phyloP scores from a whole-genome alignment of 1,140 invertebrate genomes.

The Drosophila ogumai region DNA sequence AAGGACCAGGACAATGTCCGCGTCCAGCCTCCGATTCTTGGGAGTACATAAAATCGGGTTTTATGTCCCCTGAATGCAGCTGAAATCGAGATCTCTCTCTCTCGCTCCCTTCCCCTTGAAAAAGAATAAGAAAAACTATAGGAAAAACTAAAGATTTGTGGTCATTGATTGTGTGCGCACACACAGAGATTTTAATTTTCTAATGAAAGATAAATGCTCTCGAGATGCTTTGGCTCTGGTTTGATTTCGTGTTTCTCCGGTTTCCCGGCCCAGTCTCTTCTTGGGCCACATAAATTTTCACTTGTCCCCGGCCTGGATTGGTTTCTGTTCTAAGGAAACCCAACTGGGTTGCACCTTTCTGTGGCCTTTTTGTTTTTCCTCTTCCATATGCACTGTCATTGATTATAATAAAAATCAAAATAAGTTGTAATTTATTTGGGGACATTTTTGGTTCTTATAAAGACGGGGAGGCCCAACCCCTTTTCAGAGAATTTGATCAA shows the following conservation, averaged over 20 bases:
- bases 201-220: constrained; percentile 80
- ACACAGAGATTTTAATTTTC: constrained; percentile 80
- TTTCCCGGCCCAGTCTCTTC: constrained; percentile 13
- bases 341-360: constrained; percentile 63
- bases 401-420: constrained; percentile 75
- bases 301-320: constrained; percentile 51
- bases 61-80: constrained; percentile 48
- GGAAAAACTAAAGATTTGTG: constrained; percentile 71
- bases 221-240: constrained; percentile 41
- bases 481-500: constrained; percentile 47
- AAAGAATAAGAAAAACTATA: not conserved
- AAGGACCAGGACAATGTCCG: constrained; percentile 55
- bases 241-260: constrained; percentile 42
- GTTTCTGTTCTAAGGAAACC: constrained; percentile 57
- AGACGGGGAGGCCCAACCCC: constrained; percentile 9
- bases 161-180: constrained; percentile 74
- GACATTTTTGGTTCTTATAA: constrained; percentile 38
- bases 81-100: constrained; percentile 19
- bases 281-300: constrained; percentile 64
- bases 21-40: constrained; percentile 36
- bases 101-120: not conserved
- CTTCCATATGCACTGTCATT: constrained; percentile 49
- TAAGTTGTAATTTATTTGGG: constrained; percentile 70
- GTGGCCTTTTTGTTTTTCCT: constrained; percentile 13
- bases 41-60: constrained; percentile 67